Evolutionary conservation across 2,888 invertebrate species (phyloP), one percentile per base, ranked within the genome.

Genomic region (Macrostomum cliftonense): DNA sequence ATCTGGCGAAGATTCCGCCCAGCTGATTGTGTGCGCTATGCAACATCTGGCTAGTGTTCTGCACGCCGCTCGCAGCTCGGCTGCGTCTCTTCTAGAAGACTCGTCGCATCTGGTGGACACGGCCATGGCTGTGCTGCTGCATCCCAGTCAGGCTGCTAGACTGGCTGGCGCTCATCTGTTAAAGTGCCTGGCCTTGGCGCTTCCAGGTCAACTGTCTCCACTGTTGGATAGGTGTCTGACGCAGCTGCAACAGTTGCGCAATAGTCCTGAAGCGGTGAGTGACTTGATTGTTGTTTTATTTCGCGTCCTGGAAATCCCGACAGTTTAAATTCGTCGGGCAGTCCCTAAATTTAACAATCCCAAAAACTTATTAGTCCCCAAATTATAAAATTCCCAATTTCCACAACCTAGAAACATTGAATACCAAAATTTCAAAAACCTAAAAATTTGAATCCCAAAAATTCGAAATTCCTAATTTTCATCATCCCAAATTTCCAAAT

Each of bases 141-240:
- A 97, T 71, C 93, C 93, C 0, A 85, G 87, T 66, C 82, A 84
- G 13, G 86, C 89, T 13, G 89, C 89, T 1, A 77, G 95, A 20
- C 72, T 93, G 49, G 84, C 89, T 13, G 89, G 91, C 16, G 88
- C 93, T 16, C 89, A 91, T 85, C 87, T 88, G 67, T 73, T 89
- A 53, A 79, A 87, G 48, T 84, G 86, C 67, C 80, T 88, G 60
- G 86, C 89, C 62, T 80, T 84, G 28, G 91, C 95, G 37, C 80
- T 91, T 47, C 95, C 95, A 9, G 83, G 87, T 61, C 87, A 89
- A 70, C 81, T 89, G 59, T 83, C 93, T 39, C 88, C 88, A 5
- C 74, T 95, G 40, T 80, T 93, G 57, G 91, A 95, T 73, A 78
- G 71, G 37, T 68, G 67, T 57, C 60, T 65, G 54, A 64, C 63